Evolutionary conservation across 2,888 invertebrate genomes (phyloP), one percentile per base, ranked within the genome.

Genomic region (Drosophila limbata): DNA sequence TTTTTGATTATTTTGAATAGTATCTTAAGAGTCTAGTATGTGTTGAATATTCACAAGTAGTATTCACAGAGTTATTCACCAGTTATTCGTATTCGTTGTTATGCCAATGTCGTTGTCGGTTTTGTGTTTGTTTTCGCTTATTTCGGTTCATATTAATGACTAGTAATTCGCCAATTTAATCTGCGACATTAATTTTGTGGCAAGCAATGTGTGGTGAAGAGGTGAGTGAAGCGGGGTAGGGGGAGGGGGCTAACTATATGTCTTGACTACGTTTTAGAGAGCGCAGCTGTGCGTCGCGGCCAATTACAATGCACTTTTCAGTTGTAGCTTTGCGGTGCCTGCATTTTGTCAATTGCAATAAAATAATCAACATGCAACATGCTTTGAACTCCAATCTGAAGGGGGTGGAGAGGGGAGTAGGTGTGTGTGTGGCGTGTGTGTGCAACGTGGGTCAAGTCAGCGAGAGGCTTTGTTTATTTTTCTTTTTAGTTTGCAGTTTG

Each of bases 311-410:
- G 72, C 71, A 69, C 59, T 73, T 73, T 79, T 73, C 50, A 50
- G 75, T 65, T 74, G 64, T 50, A 33, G 60, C 73, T 66, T 69
- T 67, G 53, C 57, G 35, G 15, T 65, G 59, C 70, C 44, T 40
- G 72, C 71, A 74, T 84, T 87, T 86, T 88, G 86, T 83, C 86
- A 87, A 87, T 87, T 81, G 85, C 85, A 88, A 89, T 89, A 89
- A 89, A 86, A 89, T 86, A 89, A 87, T 89, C 86, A 89, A 84
- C 89, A 81, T 86, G 84, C 80, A 86, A 70, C 72, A 53, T 61
- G 63, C 60, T 42, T n/a, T 45, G 70, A 64, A 45, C 53, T 19
- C 53, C 55, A 52, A 52, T 42, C 11, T 1, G 17, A 17, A 3
- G 17, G 0, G 2, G 17, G n/a, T n/a, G 0, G 19, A 1, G 31